These are phyloP conservation scores for Micrasema longulum DNA, from an alignment of 1,140 invertebrate genomes.

Conservation along the genomic window DNA sequence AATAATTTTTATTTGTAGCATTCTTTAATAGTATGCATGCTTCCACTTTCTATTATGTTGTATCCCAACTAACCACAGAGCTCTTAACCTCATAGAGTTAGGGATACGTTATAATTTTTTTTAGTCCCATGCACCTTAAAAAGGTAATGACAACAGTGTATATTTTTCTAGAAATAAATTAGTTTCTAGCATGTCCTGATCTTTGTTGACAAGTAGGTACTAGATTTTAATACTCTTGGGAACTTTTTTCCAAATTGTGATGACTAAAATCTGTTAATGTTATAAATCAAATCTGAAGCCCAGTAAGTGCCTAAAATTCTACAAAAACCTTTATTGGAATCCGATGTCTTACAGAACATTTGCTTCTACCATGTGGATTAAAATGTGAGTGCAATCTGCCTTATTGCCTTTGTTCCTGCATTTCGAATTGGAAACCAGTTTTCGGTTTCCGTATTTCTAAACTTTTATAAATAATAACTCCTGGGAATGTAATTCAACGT, in stretches of 20 bases:
- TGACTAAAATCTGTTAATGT: too few species aligned
- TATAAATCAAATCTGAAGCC: too few species aligned
- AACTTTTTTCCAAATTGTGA: not conserved
- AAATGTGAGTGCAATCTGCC: constrained; percentile 13
- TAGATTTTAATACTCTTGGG: not conserved
- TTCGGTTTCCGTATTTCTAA: not conserved
- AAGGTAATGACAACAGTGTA: not conserved
- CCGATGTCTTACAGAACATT: not conserved
- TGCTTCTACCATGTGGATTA: constrained; percentile 40
- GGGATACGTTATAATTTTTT: too few species aligned
- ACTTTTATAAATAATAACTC: not conserved
- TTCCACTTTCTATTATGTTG: too few species aligned
- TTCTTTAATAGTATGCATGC: too few species aligned
- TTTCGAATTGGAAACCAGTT: not conserved
- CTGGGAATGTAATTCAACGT: too few species aligned
- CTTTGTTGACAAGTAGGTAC: not conserved
- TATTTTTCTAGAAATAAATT: not conserved
- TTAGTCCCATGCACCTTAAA: not conserved
- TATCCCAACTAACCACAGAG: too few species aligned
- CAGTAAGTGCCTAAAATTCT: not conserved
- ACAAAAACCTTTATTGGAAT: not conserved
- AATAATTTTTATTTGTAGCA: too few species aligned
- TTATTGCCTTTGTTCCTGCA: not conserved
- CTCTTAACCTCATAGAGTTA: too few species aligned
- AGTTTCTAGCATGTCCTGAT: not conserved